Base-by-base conservation (phyloP, 2,797 vertebrate genomes). In the Apogon talboti region DNA sequence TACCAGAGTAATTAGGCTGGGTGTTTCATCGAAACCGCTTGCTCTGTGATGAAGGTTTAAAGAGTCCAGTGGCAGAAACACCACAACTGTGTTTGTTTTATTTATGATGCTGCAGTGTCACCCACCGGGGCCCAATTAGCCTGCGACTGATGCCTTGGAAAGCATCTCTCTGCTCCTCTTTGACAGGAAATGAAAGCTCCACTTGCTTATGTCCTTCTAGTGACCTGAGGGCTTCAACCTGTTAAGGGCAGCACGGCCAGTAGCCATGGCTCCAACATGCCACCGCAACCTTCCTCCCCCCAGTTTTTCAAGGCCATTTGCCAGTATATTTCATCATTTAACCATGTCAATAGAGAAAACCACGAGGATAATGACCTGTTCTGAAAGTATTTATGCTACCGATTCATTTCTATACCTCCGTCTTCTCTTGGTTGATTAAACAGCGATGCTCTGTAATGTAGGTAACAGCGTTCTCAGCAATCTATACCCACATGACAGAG, bases 41-140 rank as follows among this genome's bases (percentile, higher is more conserved):
- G 86, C 87, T 91, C 93, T 93, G 87, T 94, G 92, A 91, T 92
- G 89, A 79, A 2, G 7, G 84, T 88, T 92, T 93, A 95, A 94
- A 90, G 94, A 93, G 90, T 92, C 89, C 80, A 91, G 92, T 93
- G 91, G 89, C 89, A 87, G 80, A 79, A 89, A 84, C 49, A 87
- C 80, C 87, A 91, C 90, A 90, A 93, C 91, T 92, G 86, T 95
- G 94, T 96, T 96, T 96, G 94, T 95, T 96, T 97, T 95, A 94
- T 94, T 95, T 91, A 92, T 90, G 79, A 85, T 79, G 90, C 92
- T 86, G 89, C 92, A 79, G 67, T 93, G 94, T 94, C 94, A 92
- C 95, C 95, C 95, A 94, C 95, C 88, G 93, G 95, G 95, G 96
- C 89, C 96, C 95, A 97, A 96, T 98, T 97, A 98, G 92, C 92